phyloP scores from a whole-genome alignment of 1,140 invertebrate genomes.

The Drusus annulatus region DNA sequence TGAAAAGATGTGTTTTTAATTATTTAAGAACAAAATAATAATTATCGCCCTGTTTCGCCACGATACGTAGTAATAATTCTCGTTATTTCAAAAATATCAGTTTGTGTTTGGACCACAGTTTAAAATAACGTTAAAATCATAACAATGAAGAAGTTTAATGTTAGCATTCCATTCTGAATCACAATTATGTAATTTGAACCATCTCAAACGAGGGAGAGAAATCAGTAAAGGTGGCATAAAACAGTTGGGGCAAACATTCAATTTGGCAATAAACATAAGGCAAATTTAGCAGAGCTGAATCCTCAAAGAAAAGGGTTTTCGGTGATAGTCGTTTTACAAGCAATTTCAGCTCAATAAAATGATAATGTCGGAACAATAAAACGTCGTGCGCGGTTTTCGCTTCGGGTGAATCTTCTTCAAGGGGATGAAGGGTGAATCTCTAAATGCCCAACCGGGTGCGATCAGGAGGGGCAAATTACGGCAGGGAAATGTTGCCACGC shows the following conservation, averaged over 20 bases:
- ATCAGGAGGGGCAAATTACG: not conserved
- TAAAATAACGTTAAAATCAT: too few relatives aligned
- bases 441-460: conserved; percentile 22
- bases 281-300: conserved; percentile 48
- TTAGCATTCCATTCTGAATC: not conserved
- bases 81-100: too few relatives aligned
- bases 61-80: too few relatives aligned
- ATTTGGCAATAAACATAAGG: conserved; percentile 36
- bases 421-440: conserved; percentile 39
- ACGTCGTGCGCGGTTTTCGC: conserved; percentile 57
- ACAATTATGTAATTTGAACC: not conserved
- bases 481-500: not conserved
- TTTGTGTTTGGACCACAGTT: too few relatives aligned
- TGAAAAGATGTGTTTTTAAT: too few relatives aligned
- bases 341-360: conserved; percentile 60
- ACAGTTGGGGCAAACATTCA: conserved; percentile 35
- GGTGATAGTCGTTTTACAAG: conserved; percentile 59
- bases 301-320: conserved; percentile 58
- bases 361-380: conserved; percentile 60
- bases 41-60: too few relatives aligned
- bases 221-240: conserved; percentile 25
- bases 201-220: conserved; percentile 19
- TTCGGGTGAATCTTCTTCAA: conserved; percentile 44
- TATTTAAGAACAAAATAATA: too few relatives aligned
- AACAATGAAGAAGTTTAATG: too few relatives aligned